A percentile compares a stretch with the other conserved stretches of the same genome.
phyloP scores from a whole-genome alignment of 2,797 vertebrate species.

The Mycteria americana region DNA sequence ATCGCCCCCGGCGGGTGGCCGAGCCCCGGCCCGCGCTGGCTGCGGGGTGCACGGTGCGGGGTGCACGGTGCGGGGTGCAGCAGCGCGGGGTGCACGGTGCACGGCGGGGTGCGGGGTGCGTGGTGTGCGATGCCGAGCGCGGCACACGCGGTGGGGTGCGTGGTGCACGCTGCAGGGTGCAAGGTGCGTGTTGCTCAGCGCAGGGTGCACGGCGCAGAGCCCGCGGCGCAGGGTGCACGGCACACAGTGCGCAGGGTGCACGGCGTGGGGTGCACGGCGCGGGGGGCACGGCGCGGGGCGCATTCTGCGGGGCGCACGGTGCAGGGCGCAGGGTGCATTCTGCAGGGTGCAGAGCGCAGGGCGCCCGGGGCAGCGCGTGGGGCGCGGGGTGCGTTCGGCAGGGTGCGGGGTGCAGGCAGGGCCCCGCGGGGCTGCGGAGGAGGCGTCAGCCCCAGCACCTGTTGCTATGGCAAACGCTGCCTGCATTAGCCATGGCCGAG shows the following conservation, averaged over 20 bases:
- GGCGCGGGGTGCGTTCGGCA: background rate
- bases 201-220: no score
- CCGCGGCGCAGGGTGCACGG: no score
- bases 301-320: background rate
- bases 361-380: no score
- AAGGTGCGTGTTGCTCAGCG: no score
- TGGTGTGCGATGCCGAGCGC: no score
- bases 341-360: background rate
- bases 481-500: background rate
- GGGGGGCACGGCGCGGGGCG: no score
- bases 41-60: background rate
- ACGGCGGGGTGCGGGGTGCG: no score
- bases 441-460: conserved; percentile 18
- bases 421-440: background rate
- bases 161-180: no score
- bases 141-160: no score
- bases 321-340: background rate
- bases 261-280: no score
- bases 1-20: background rate
- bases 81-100: background rate
- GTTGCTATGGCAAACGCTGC: conserved; percentile 46
- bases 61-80: background rate
- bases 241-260: no score
- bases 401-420: background rate
- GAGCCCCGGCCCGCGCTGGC: accelerated